Conservation (phyloP, 2,113 vertebrate genomes). For the Pungitius pungitius region DNA sequence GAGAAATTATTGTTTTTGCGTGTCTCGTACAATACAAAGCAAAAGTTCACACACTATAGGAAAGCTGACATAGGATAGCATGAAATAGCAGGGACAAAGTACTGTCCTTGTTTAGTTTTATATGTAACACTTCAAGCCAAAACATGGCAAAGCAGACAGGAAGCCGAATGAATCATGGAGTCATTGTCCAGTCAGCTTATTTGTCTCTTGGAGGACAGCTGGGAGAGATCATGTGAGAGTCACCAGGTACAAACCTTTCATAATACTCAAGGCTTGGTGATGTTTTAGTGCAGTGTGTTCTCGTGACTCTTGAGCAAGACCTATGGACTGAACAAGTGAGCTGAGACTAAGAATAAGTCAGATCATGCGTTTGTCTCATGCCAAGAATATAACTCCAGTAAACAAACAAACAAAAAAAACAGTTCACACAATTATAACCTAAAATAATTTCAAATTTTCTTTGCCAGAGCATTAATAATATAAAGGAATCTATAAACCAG, state of each 20-base stretch:
- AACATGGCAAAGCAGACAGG: neutral
- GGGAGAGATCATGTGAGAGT: conserved; percentile 52
- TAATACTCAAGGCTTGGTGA: neutral
- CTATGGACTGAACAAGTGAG: neutral
- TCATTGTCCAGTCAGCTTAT: neutral
- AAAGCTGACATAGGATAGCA: neutral
- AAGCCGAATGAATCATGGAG: conserved; percentile 17
- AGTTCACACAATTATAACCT: neutral
- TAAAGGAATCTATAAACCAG: neutral
- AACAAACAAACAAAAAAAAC: neutral
- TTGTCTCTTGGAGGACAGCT: neutral
- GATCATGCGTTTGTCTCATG: neutral
- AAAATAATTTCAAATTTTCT: neutral
- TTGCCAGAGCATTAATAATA: neutral
- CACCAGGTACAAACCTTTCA: conserved; percentile 40
- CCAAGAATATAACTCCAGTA: neutral
- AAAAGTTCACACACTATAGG: neutral
- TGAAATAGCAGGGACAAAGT: neutral
- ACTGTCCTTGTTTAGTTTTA: neutral
- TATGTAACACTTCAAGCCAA: neutral
- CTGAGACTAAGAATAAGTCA: neutral
- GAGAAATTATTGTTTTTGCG: neutral
- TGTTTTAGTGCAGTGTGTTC: conserved; percentile 7
- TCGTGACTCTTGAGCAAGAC: conserved; percentile 36
- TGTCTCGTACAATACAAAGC: neutral